Evolutionary conservation across 2,888 invertebrate genomes (phyloP).

Genomic region (Polyommatus iphigenia): DNA sequence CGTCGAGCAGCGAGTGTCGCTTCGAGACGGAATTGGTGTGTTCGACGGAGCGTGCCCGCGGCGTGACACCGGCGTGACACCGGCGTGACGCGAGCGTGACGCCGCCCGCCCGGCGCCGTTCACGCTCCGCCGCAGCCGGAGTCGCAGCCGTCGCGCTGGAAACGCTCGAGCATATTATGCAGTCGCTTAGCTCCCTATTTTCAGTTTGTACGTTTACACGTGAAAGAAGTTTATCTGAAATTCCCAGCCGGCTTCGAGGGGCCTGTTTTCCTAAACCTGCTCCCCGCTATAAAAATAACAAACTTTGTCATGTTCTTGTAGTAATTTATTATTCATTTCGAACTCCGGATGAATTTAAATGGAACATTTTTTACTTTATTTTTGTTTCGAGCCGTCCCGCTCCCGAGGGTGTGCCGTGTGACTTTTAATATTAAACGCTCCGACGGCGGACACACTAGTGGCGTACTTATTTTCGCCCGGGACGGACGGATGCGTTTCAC

Average conservation of each 20-base stretch:
- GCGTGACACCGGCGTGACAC: conserved; percentile 2
- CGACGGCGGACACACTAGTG: not conserved
- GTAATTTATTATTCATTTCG: conserved; percentile 17
- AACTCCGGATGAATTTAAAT: conserved; percentile 12
- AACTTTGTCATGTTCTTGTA: conserved; percentile 11
- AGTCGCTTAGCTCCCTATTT: conserved; percentile 24
- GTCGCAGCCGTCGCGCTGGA: conserved; percentile 9
- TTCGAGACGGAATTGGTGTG: conserved; percentile 25
- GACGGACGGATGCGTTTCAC: not conserved
- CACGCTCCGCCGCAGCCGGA: conserved; percentile 20
- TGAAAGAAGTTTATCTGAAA: conserved; percentile 29
- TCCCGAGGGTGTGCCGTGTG: not conserved
- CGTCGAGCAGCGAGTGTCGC: conserved; percentile 5
- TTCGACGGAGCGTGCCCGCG: conserved; percentile 7
- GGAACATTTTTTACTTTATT: conserved; percentile 11
- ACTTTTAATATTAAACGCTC: not conserved
- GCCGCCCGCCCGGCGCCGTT: conserved; percentile 15
- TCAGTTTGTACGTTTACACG: conserved; percentile 25
- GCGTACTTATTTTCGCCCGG: not conserved
- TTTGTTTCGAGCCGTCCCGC: not conserved
- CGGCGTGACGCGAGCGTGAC: conserved; percentile 23
- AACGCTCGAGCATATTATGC: conserved; percentile 25
- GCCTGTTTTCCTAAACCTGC: not conserved
- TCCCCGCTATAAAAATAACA: not conserved
- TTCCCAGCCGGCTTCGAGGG: not conserved